Conservation (phyloP, 2,113 vertebrate genomes). For the Rhea americana region DNA sequence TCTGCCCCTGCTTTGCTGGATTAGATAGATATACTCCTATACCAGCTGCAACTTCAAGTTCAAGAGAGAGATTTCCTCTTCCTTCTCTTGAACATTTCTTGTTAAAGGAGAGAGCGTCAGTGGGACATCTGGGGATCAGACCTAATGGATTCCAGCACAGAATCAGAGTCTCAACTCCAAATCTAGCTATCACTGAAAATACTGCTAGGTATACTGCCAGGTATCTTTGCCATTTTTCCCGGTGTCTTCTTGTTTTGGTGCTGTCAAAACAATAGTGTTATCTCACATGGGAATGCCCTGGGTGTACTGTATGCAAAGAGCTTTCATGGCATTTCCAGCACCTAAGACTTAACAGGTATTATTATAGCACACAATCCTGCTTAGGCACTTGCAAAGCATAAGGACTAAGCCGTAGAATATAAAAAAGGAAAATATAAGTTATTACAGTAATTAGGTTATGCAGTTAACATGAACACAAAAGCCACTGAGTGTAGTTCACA, state of each 20-base stretch:
- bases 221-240: neutral
- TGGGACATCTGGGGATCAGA: conserved; percentile 13
- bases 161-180: conserved; percentile 9
- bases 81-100: neutral
- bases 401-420: neutral
- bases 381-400: neutral
- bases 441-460: neutral
- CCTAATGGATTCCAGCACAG: conserved; percentile 12
- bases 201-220: neutral
- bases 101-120: conserved; percentile 3
- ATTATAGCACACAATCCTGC: fast-evolving
- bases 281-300: fast-evolving
- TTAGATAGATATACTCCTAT: neutral
- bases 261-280: neutral
- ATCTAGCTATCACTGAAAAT: neutral
- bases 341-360: neutral
- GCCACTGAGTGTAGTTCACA: neutral
- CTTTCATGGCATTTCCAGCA: neutral
- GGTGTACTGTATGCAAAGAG: neutral
- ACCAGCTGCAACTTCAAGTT: neutral
- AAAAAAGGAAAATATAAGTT: neutral
- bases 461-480: neutral
- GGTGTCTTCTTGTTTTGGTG: neutral
- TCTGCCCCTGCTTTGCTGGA: neutral
- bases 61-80: neutral